These are phyloP conservation scores for Xestia c-nigrum DNA, from an alignment of 2,888 invertebrate genomes.

Conservation along the genomic window DNA sequence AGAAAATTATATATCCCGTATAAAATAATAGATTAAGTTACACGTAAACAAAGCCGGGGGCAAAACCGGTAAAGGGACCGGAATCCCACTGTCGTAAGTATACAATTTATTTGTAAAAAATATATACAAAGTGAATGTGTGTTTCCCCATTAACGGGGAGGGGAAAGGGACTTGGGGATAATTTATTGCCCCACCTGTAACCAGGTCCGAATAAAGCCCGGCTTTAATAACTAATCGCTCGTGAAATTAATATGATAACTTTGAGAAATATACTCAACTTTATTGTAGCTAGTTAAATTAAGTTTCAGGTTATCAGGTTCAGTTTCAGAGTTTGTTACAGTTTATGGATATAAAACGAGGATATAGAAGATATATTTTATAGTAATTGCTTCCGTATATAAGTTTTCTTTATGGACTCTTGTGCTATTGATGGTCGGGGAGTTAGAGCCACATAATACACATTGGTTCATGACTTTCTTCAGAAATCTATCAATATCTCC, in stretches of 20 bases:
- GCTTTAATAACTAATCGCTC: slow-evolving; percentile 75
- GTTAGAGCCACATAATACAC: not conserved
- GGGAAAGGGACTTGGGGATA: slow-evolving; percentile 62
- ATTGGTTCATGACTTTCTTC: slow-evolving; percentile 3
- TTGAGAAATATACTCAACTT: slow-evolving; percentile 67
- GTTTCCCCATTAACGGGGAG: slow-evolving; percentile 66
- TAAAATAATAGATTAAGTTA: slow-evolving; percentile 28
- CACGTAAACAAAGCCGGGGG: slow-evolving; percentile 29
- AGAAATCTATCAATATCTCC: slow-evolving; percentile 29
- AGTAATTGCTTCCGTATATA: slow-evolving; percentile 1
- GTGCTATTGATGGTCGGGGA: not conserved
- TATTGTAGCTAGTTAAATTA: slow-evolving; percentile 65
- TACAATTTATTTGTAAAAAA: slow-evolving; percentile 38
- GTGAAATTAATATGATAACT: slow-evolving; percentile 78
- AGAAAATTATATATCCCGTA: slow-evolving; percentile 19
- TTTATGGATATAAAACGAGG: slow-evolving; percentile 30
- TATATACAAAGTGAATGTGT: slow-evolving; percentile 66
- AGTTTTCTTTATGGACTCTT: not conserved
- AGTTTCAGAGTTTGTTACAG: slow-evolving; percentile 25
- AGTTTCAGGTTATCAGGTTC: slow-evolving; percentile 41
- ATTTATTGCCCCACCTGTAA: slow-evolving; percentile 77
- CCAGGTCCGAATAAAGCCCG: slow-evolving; percentile 67
- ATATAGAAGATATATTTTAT: slow-evolving; percentile 1
- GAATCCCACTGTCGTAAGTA: slow-evolving; percentile 29
- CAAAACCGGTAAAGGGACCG: slow-evolving; percentile 32